These are phyloP conservation scores for Dasysyrphus tricinctus DNA, from an alignment of 2,888 invertebrate species.

Conservation along the genomic window DNA sequence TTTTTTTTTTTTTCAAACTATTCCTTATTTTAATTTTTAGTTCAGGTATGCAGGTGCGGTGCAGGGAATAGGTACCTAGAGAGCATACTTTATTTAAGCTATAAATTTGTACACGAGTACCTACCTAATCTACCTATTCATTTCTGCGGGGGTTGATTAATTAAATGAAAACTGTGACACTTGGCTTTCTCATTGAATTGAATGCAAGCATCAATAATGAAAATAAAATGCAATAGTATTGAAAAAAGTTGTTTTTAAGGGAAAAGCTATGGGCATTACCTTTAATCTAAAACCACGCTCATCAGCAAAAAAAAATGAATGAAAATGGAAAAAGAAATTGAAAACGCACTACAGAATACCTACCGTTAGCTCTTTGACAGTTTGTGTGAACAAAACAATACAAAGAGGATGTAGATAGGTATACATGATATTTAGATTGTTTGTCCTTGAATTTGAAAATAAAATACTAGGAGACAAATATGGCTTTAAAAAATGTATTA, in stretches of 20 bases:
- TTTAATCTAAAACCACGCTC: neutral
- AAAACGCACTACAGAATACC: neutral
- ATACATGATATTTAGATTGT: neutral
- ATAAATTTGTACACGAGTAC: neutral
- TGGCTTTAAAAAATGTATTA: neutral
- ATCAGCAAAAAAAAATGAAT: conserved; percentile 18
- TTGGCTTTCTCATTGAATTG: neutral
- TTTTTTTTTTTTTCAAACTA: neutral
- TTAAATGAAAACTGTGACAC: neutral
- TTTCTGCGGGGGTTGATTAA: neutral
- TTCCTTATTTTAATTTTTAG: neutral
- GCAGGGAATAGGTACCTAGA: too few species aligned
- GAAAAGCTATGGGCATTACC: neutral
- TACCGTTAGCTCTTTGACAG: conserved; percentile 21
- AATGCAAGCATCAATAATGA: neutral
- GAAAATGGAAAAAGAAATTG: conserved; percentile 20
- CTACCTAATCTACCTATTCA: neutral
- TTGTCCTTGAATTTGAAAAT: conserved; percentile 16
- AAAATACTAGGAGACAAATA: neutral
- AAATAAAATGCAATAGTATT: conserved; percentile 5
- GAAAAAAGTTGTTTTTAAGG: neutral
- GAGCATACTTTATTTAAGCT: neutral
- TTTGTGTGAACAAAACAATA: conserved; percentile 25
- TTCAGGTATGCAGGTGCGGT: too few species aligned
- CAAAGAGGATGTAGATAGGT: neutral